Conservation (phyloP, 2,888 invertebrate species). For the Drosophila recens region DNA sequence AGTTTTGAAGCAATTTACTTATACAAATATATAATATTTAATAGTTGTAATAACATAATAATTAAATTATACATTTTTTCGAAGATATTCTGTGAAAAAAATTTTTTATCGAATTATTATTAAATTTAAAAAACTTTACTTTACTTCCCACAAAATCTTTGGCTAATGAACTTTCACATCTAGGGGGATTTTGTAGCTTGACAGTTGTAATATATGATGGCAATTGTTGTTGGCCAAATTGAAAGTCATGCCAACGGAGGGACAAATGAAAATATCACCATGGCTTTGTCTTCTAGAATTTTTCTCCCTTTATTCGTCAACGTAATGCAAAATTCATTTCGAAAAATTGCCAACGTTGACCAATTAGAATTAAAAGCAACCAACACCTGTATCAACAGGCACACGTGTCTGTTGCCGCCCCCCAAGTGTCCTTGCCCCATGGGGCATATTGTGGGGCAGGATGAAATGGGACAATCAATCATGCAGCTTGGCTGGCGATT, state of each 20-base stretch:
- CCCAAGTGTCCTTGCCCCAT: constrained; percentile 15
- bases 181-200: background rate
- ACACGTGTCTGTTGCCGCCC: constrained; percentile 33
- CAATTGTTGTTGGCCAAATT: constrained; percentile 34
- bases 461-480: constrained; percentile 58
- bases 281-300: constrained; percentile 29
- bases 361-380: constrained; percentile 66
- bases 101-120: no score
- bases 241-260: constrained; percentile 39
- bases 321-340: constrained; percentile 63
- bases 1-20: no score
- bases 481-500: constrained; percentile 56
- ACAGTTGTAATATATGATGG: constrained; percentile 14
- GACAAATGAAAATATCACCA: constrained; percentile 31
- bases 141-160: background rate
- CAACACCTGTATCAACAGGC: constrained; percentile 68
- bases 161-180: background rate
- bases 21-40: no score
- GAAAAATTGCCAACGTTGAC: constrained; percentile 64
- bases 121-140: background rate
- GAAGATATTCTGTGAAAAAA: no score
- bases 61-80: no score
- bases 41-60: no score
- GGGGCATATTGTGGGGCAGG: constrained; percentile 22
- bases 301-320: constrained; percentile 30